A percentile compares a stretch with the other conserved stretches of the same genome.
phyloP scores from a whole-genome alignment of 2,113 vertebrate genomes.

The Heptranchias perlo region DNA sequence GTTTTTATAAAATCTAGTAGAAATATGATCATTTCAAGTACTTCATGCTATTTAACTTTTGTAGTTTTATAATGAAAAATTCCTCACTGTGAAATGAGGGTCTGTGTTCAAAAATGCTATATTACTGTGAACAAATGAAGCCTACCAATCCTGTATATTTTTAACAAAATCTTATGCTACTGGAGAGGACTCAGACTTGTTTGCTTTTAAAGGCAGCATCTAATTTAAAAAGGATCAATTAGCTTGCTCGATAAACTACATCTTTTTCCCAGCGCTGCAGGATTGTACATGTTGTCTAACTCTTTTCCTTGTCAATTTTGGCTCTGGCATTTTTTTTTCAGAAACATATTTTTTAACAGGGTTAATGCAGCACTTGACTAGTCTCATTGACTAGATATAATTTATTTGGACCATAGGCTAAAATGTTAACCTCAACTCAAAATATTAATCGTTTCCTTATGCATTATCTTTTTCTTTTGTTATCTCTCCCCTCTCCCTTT shows the following conservation, averaged over 20 bases:
- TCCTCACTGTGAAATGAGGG: background rate
- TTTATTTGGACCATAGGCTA: background rate
- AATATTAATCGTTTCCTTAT: background rate
- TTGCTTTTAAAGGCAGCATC: background rate
- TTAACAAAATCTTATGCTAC: background rate
- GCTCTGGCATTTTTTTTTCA: background rate
- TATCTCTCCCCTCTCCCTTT: constrained; percentile 24
- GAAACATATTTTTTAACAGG: background rate
- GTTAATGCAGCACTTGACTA: background rate
- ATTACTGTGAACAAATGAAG: background rate
- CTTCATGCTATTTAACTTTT: background rate
- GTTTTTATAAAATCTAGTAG: background rate
- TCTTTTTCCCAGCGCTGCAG: background rate
- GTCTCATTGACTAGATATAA: background rate
- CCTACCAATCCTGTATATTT: background rate
- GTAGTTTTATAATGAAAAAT: background rate
- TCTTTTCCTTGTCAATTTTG: background rate
- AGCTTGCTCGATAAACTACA: background rate
- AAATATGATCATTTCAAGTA: background rate
- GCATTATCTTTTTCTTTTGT: background rate
- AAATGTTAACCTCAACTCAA: background rate
- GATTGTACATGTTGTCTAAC: background rate
- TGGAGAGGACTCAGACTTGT: background rate
- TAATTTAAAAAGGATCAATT: background rate
- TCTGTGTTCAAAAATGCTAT: background rate